Conservation (phyloP, 2,113 vertebrate species). For the Nettapus auritus region DNA sequence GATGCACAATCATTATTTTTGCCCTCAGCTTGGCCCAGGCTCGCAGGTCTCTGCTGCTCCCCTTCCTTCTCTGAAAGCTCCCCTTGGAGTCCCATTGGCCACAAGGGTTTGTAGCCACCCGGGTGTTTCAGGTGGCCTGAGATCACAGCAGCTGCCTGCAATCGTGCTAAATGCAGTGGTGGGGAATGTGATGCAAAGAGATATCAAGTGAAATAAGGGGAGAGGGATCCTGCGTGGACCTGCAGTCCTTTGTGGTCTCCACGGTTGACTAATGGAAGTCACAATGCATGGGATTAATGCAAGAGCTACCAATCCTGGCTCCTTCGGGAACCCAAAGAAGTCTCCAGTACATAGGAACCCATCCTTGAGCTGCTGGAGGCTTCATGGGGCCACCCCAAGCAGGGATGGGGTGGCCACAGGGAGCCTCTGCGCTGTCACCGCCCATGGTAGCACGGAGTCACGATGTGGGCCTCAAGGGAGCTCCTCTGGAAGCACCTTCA, state of each 20-base stretch:
- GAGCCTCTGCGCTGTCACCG: background rate
- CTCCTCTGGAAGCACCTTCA: background rate
- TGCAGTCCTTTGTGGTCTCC: background rate
- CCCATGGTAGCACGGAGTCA: background rate
- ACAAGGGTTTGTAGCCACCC: background rate
- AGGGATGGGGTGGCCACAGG: fast-evolving
- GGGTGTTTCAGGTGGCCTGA: background rate
- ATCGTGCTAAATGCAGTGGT: fast-evolving
- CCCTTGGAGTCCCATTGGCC: fast-evolving
- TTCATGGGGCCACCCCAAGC: background rate
- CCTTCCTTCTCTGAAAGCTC: background rate
- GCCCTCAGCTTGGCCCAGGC: background rate
- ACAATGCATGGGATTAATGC: background rate
- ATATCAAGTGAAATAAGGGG: background rate
- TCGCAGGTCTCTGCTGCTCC: background rate
- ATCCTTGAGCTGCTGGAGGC: background rate
- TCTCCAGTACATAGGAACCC: background rate
- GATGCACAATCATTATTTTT: background rate
- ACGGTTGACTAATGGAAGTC: background rate
- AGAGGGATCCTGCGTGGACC: background rate
- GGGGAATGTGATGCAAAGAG: background rate
- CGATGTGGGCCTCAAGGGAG: background rate
- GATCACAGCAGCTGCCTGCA: fast-evolving
- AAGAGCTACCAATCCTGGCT: background rate
- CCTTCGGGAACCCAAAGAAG: background rate